Conservation (phyloP, 1,140 invertebrate species). For the Lepidurus apus region DNA sequence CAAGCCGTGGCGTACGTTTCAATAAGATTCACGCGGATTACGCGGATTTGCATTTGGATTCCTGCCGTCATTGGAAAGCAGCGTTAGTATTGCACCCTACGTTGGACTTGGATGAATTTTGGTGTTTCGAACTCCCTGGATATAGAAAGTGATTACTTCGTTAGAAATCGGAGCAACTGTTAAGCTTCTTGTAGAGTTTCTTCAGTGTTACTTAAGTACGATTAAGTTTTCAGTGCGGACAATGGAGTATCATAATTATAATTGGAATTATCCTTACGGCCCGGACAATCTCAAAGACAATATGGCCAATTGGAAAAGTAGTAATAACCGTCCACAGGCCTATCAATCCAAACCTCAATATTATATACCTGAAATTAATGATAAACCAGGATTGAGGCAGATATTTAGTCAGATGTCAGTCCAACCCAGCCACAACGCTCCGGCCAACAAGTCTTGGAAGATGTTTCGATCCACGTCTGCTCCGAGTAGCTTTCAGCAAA, state of each 20-base stretch:
- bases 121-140: background rate
- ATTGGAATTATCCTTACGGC: background rate
- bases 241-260: background rate
- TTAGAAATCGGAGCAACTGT: background rate
- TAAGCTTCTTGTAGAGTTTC: background rate
- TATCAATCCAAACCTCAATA: background rate
- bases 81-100: background rate
- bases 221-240: background rate
- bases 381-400: background rate
- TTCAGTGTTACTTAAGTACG: background rate
- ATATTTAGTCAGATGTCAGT: background rate
- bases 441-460: background rate
- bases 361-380: background rate
- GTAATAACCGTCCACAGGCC: background rate
- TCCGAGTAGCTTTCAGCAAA: background rate
- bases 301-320: conserved; percentile 2
- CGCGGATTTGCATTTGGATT: background rate
- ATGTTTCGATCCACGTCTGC: background rate
- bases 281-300: background rate
- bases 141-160: background rate
- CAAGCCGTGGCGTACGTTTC: background rate
- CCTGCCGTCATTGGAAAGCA: background rate
- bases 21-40: background rate
- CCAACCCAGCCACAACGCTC: background rate
- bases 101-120: background rate